phyloP scores from a whole-genome alignment of 2,888 invertebrate species.

The Eurytoma californica region DNA sequence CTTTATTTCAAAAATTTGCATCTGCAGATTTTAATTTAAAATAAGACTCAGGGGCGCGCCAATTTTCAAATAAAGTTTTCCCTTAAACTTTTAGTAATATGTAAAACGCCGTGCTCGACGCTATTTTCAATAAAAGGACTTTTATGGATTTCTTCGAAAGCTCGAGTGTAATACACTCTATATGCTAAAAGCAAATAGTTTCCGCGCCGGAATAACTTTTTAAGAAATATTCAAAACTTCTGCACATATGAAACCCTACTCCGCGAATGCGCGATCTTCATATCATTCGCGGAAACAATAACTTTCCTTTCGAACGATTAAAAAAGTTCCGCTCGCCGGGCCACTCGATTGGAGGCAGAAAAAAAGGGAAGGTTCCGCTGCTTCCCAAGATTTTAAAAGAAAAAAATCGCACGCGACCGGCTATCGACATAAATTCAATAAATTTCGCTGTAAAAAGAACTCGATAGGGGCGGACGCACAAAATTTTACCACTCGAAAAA shows the following conservation, averaged over 20 bases:
- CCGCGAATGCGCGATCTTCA: slow-evolving; percentile 7
- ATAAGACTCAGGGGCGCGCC: background rate
- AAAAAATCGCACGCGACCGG: background rate
- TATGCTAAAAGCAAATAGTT: slow-evolving; percentile 8
- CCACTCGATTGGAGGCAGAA: background rate
- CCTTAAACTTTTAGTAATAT: slow-evolving; percentile 9
- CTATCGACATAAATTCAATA: slow-evolving; percentile 25
- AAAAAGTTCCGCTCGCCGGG: no score
- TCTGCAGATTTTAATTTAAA: background rate
- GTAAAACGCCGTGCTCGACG: background rate
- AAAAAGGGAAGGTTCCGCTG: background rate
- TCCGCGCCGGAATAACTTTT: background rate
- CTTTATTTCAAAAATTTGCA: no score
- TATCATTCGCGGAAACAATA: background rate
- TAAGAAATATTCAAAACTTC: slow-evolving; percentile 28
- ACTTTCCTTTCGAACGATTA: no score
- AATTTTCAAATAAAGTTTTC: background rate
- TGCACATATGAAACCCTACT: slow-evolving; percentile 1
- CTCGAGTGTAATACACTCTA: slow-evolving; percentile 17
- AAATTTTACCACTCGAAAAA: background rate
- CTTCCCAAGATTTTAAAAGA: background rate
- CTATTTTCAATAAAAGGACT: slow-evolving; percentile 21
- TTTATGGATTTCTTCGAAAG: slow-evolving; percentile 29
- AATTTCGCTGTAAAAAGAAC: slow-evolving; percentile 11
- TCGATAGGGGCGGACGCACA: background rate